A percentile compares a stretch with the other conserved stretches of the same genome.
phyloP scores from a whole-genome alignment of 2,113 vertebrate genomes.

The Physeter macrocephalus region DNA sequence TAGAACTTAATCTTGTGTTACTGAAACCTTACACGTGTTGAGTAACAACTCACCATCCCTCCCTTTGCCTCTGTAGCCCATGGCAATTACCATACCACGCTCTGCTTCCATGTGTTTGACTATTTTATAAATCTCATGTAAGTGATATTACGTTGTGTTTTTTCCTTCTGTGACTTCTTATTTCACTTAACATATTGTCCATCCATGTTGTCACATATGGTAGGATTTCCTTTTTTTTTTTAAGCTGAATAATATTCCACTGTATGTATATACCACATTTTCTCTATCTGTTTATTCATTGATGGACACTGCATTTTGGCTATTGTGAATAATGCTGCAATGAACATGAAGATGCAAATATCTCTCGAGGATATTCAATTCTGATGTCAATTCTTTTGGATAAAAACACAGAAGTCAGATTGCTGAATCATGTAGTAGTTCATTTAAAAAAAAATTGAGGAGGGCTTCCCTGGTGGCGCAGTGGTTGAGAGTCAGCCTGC shows the following conservation, averaged over 20 bases:
- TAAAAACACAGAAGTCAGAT: background rate
- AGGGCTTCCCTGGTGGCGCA: no score
- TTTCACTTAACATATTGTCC: background rate
- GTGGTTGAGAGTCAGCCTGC: no score
- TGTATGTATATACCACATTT: background rate
- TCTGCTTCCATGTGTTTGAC: background rate
- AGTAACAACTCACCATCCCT: background rate
- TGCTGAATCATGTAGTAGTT: background rate
- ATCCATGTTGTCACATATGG: background rate
- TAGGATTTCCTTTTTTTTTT: background rate
- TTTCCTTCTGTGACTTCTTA: background rate
- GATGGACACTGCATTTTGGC: background rate
- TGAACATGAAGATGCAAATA: background rate
- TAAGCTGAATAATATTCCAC: background rate
- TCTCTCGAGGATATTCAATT: background rate
- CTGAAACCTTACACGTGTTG: background rate
- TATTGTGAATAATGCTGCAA: background rate
- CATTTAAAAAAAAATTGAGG: no score
- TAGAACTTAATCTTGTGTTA: background rate
- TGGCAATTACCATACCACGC: background rate
- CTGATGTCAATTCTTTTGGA: background rate
- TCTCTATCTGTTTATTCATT: background rate
- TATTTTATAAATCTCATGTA: background rate
- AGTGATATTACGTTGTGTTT: background rate
- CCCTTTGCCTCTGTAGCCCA: background rate